A percentile compares a stretch with the other conserved stretches of the same genome.
phyloP scores from a whole-genome alignment of 2,113 vertebrate genomes.

The Ahaetulla prasina region DNA sequence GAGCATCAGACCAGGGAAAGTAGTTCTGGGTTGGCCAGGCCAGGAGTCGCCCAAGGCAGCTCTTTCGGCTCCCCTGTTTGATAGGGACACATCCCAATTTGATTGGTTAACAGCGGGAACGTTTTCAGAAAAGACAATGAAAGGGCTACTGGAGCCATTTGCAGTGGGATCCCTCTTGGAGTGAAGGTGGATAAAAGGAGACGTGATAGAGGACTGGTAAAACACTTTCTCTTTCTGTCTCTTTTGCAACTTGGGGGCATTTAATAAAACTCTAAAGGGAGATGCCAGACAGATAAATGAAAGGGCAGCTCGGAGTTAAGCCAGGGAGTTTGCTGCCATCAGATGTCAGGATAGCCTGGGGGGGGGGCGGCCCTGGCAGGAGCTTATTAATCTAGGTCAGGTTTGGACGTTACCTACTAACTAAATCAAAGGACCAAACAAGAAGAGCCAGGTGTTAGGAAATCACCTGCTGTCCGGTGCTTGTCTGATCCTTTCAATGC shows the following conservation, averaged over 20 bases:
- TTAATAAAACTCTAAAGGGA: not conserved
- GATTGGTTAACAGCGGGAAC: not conserved
- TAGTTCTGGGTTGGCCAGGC: not conserved
- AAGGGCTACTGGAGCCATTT: not conserved
- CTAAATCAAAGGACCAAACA: not conserved
- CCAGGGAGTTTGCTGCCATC: not conserved
- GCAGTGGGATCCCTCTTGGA: not conserved
- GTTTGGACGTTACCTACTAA: not conserved
- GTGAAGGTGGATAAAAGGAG: not conserved
- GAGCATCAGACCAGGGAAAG: not conserved
- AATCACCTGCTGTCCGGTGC: not conserved
- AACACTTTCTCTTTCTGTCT: not conserved
- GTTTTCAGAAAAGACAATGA: not conserved
- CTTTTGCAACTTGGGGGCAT: not conserved
- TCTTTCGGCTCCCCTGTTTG: not conserved
- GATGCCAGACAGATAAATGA: not conserved
- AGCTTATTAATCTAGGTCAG: not conserved
- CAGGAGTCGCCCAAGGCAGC: not conserved
- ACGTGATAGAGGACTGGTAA: accelerated
- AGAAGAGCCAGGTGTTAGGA: not conserved
- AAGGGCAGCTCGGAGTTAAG: not conserved
- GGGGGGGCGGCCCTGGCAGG: no score
- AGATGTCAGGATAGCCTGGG: not conserved
- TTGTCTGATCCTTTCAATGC: not conserved
- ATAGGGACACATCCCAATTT: not conserved